Evolutionary conservation across 92 coral and sea anemone species (phyloP), one percentile per base, ranked within the genome.

Genomic region (Virgularia gustaviana): DNA sequence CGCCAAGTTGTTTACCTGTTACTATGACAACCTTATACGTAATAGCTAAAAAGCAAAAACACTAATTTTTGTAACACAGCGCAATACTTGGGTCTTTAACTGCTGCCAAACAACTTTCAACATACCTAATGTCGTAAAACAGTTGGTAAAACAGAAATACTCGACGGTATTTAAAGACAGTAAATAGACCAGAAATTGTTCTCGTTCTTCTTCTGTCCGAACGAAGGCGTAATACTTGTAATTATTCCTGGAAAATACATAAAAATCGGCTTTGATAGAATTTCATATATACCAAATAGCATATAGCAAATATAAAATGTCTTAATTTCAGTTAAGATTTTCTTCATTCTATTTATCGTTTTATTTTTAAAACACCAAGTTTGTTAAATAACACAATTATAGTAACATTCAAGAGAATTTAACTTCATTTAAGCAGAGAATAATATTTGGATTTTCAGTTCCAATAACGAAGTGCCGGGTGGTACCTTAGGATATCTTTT

Each of bases 1-100:
- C 97, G 13, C 97, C 97, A 31, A 91, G 28, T 65, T 89, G 91
- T 51, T 89, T 91, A 1, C 97, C 97, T n/a, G 97, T 89, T 85
- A 86, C 90, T 74, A 91, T 86, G 13, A 91, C 92, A 18, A 89
- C 97, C 78, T 91, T 91, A 72, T 89, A 91, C 25, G 96, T 88
- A 18, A 91, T 79, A 58, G 88, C 97, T 91, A 1, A 27, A 59
- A 29, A 25, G 8, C 15, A n/a, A 30, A 61, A 23, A 60, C 22
- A 35, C n/a, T 12, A 34, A 35, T 57, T 18, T 20, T 13, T 28
- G 33, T 29, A 30, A 34, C 3, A 10, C 19, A 27, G 35, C 18
- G 19, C 19, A 13, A 11, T 10, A 9, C 11, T 60, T 12, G 20
- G 20, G 43, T 13, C 35, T 57, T 57, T 28, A 24, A 10, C 12